Percentiles rank a stretch among this genome's conserved stretches.
Evolutionary conservation across 2,888 invertebrate species (phyloP).

Genomic region (Trichopoda pennipes): DNA sequence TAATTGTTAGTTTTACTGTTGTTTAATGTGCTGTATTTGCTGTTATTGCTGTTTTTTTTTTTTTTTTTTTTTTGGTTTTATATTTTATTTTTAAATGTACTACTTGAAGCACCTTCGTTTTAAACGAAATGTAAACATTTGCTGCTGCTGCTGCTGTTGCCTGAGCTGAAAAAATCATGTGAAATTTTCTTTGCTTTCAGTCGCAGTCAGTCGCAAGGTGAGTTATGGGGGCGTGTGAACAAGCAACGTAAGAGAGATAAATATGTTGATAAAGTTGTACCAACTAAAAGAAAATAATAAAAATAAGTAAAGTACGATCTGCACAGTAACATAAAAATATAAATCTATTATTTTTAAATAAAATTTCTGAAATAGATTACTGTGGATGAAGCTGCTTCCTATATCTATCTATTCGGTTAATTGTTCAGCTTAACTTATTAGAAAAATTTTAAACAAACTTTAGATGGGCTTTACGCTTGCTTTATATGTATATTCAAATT

Average conservation of each 20-base stretch:
- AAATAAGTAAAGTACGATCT: conserved; percentile 15
- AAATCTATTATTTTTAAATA: background rate
- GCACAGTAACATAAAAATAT: conserved; percentile 33
- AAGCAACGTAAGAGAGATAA: conserved; percentile 76
- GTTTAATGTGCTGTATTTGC: conserved; percentile 62
- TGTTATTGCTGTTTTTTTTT: conserved; percentile 46
- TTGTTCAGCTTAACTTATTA: no score
- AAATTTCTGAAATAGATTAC: background rate
- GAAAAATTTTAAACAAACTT: no score
- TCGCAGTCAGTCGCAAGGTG: conserved; percentile 69
- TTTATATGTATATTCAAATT: no score
- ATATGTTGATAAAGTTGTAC: conserved; percentile 66
- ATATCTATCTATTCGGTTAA: no score
- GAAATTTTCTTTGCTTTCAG: conserved; percentile 63
- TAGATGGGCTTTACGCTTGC: no score
- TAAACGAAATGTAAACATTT: conserved; percentile 75
- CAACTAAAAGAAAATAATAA: conserved; percentile 49
- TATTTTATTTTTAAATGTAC: conserved; percentile 34
- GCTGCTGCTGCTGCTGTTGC: conserved; percentile 63
- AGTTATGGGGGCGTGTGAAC: conserved; percentile 77
- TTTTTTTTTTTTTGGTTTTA: no score
- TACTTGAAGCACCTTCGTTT: conserved; percentile 72
- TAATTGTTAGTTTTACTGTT: conserved; percentile 20
- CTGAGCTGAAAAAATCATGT: conserved; percentile 60
- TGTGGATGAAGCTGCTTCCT: no score